Percentiles rank a stretch among this genome's conserved stretches.
These are phyloP conservation scores for Erebia epiphron DNA, from an alignment of 2,888 invertebrate genomes.

Conservation along the genomic window DNA sequence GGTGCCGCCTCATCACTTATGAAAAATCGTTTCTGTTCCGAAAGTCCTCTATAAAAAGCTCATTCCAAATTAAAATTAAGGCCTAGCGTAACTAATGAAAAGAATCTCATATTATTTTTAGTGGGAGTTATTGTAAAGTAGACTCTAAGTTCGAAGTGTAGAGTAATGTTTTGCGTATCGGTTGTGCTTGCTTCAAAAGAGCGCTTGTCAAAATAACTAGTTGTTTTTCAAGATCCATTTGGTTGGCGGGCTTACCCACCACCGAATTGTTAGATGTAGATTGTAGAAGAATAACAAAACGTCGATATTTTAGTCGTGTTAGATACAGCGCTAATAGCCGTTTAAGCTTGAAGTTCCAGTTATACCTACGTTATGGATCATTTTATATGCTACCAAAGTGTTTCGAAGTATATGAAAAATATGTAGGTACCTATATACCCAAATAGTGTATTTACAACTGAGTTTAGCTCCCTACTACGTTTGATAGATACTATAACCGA, in stretches of 20 bases:
- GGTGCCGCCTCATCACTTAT: constrained; percentile 81
- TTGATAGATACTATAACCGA: background rate
- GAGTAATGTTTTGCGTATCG: constrained; percentile 47
- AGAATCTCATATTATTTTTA: constrained; percentile 57
- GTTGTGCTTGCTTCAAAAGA: constrained; percentile 51
- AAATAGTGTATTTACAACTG: background rate
- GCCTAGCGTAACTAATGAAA: constrained; percentile 72
- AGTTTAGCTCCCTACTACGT: background rate
- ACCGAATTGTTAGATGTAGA: constrained; percentile 70
- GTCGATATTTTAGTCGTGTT: constrained; percentile 68
- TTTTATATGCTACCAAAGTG: constrained; percentile 38
- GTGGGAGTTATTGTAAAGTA: constrained; percentile 44
- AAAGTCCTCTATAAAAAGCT: constrained; percentile 79
- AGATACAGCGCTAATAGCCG: constrained; percentile 67
- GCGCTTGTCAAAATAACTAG: constrained; percentile 76
- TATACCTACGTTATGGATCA: constrained; percentile 42
- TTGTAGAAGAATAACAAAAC: constrained; percentile 73
- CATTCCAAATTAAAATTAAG: constrained; percentile 82
- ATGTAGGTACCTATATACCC: no score
- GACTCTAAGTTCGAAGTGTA: constrained; percentile 46
- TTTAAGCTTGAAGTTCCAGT: constrained; percentile 46
- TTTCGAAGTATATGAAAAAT: no score
- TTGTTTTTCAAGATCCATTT: constrained; percentile 80
- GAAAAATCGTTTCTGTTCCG: constrained; percentile 78
- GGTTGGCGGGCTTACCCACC: constrained; percentile 64